These are phyloP conservation scores for Sylvicapra grimmia DNA, from an alignment of 2,113 vertebrate species.

Conservation along the genomic window DNA sequence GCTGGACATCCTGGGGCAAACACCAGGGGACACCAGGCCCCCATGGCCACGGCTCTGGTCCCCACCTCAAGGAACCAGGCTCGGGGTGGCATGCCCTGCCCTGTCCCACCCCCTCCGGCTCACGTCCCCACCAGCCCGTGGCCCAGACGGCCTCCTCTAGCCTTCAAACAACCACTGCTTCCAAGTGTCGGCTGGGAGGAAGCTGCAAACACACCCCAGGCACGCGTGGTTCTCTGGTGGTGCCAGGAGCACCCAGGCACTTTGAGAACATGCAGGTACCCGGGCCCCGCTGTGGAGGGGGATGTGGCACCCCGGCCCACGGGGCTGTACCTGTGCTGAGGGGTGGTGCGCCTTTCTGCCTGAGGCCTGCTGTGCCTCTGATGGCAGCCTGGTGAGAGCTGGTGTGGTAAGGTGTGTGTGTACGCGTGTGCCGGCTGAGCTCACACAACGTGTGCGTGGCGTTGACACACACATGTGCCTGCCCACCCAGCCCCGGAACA, in stretches of 20 bases:
- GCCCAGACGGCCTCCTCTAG: neutral
- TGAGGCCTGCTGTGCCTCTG: neutral
- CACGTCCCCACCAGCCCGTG: neutral
- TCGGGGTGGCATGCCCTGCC: rapidly evolving
- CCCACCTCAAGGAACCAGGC: too few relatives aligned
- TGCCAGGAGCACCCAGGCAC: rapidly evolving
- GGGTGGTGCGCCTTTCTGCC: rapidly evolving
- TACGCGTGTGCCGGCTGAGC: neutral
- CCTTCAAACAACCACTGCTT: neutral
- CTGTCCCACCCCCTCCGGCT: neutral
- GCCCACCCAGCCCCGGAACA: neutral
- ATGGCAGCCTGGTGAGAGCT: neutral
- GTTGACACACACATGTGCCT: neutral
- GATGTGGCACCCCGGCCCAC: neutral
- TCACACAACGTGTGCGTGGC: neutral
- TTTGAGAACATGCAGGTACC: neutral
- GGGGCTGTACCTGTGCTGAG: rapidly evolving
- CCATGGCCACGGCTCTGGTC: neutral
- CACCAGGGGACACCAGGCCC: neutral
- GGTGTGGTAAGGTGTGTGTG: rapidly evolving
- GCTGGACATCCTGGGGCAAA: neutral
- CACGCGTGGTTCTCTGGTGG: neutral
- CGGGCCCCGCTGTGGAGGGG: rapidly evolving
- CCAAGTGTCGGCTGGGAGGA: rapidly evolving
- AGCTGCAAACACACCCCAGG: rapidly evolving